phyloP scores from a whole-genome alignment of 2,797 vertebrate genomes.

The Synaphobranchus kaupii region DNA sequence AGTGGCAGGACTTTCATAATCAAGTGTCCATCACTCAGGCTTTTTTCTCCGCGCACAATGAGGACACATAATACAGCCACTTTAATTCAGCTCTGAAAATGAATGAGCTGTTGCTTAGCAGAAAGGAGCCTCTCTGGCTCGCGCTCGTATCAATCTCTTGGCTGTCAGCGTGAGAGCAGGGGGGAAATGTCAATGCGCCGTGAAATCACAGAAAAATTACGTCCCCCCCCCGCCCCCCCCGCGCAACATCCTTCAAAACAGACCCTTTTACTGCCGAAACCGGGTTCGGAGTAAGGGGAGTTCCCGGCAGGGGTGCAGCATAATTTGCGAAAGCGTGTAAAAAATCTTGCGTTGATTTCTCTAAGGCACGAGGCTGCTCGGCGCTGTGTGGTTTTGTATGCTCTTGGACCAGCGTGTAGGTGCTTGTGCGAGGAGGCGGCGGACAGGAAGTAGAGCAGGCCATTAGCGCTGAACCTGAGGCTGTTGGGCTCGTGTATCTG shows the following conservation, averaged over 20 bases:
- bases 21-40: slow-evolving; percentile 51
- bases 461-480: slow-evolving; percentile 36
- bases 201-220: not conserved
- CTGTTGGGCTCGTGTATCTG: slow-evolving; percentile 11
- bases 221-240: not conserved
- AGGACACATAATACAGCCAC: slow-evolving; percentile 41
- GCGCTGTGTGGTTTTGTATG: not conserved
- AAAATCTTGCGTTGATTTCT: not conserved
- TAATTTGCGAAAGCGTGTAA: not conserved
- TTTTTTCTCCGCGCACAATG: slow-evolving; percentile 18
- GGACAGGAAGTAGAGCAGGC: slow-evolving; percentile 24
- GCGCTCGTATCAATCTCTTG: slow-evolving; percentile 18
- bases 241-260: not conserved
- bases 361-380: not conserved
- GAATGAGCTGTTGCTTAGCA: slow-evolving; percentile 40
- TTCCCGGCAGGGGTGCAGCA: not conserved
- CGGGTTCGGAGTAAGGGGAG: not conserved
- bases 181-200: slow-evolving; percentile 5
- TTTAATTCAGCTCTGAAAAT: slow-evolving; percentile 49
- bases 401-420: not conserved
- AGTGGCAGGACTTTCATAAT: slow-evolving; percentile 48
- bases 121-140: slow-evolving; percentile 15
- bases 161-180: not conserved
- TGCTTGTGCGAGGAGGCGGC: not conserved
- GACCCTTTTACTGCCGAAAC: no score